Percentiles rank a stretch among this genome's conserved stretches.
Evolutionary conservation across 2,113 vertebrate species (phyloP).

Genomic region (Callorhinus ursinus): DNA sequence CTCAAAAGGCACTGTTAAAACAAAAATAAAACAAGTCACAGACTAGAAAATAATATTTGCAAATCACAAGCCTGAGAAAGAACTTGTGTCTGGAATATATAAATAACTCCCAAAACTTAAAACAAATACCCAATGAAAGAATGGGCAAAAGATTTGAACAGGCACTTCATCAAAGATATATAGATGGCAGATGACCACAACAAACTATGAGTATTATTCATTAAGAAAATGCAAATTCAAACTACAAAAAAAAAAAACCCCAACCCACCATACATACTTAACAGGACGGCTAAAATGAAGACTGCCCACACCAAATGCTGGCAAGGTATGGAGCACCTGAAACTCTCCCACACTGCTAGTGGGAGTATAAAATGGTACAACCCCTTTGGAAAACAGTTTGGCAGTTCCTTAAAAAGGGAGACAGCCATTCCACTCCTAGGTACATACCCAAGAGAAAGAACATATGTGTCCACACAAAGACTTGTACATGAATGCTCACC

Average conservation of each 20-base stretch:
- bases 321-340: not conserved
- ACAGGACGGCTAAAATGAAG: not conserved
- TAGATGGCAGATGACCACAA: not conserved
- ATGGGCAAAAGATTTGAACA: not conserved
- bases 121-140: not conserved
- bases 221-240: constrained; percentile 9
- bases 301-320: not conserved
- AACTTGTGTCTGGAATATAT: not conserved
- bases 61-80: not conserved
- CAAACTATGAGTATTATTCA: not conserved
- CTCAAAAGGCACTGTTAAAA: constrained; percentile 12
- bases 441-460: not conserved
- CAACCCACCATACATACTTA: not conserved
- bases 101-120: not conserved
- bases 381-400: not conserved
- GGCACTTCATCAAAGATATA: not conserved
- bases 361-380: not conserved
- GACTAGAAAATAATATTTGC: not conserved
- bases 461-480: not conserved
- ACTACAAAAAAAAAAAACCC: not conserved
- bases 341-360: not conserved
- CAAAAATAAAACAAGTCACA: not conserved
- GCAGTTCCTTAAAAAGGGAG: not conserved
- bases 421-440: not conserved
- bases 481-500: not conserved